Percentiles rank a stretch among this genome's conserved stretches.
These are phyloP conservation scores for Ips nitidus DNA, from an alignment of 1,140 invertebrate species.

Conservation along the genomic window DNA sequence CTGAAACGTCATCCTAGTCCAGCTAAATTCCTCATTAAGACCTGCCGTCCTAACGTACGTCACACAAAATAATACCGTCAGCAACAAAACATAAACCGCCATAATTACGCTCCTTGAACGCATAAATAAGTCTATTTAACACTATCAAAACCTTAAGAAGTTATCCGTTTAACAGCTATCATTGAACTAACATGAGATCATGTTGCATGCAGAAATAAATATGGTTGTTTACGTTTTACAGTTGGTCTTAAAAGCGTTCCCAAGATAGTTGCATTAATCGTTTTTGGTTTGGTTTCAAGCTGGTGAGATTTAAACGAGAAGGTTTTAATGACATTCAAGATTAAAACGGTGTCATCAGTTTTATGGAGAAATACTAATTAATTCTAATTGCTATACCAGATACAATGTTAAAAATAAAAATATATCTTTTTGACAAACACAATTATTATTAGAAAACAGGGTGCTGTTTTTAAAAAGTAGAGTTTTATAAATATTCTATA, in stretches of 20 bases:
- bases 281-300: neutral
- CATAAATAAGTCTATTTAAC: neutral
- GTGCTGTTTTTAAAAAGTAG: no score
- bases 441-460: no score
- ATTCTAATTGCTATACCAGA: no score
- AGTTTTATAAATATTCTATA: no score
- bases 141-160: neutral
- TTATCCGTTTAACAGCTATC: slow-evolving; percentile 20
- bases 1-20: slow-evolving; percentile 46
- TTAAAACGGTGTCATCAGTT: no score
- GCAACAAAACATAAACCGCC: neutral
- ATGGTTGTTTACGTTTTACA: slow-evolving; percentile 13
- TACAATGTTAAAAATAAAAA: no score
- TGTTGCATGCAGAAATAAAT: neutral
- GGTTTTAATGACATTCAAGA: neutral
- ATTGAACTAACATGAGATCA: slow-evolving; percentile 13
- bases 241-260: slow-evolving; percentile 2
- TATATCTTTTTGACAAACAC: no score
- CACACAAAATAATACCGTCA: neutral
- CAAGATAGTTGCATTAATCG: neutral
- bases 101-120: no score
- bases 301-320: neutral
- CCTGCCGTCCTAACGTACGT: slow-evolving; percentile 16
- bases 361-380: no score
- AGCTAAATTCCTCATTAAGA: slow-evolving; percentile 46